phyloP scores from a whole-genome alignment of 2,888 invertebrate genomes.

The Stenichneumon culpator region DNA sequence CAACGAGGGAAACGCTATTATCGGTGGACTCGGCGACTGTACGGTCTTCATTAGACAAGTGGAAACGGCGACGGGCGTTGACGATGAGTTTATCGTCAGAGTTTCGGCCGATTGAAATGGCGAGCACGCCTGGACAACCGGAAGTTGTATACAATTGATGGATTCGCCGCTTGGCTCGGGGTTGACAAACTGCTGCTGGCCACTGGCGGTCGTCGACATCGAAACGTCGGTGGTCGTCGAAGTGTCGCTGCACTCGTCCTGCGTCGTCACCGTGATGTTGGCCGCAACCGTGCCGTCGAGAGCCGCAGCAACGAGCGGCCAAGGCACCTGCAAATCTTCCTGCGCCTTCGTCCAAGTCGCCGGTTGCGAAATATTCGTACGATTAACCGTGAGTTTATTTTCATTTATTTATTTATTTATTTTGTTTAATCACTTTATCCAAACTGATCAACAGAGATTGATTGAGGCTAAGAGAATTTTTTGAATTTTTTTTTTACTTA shows the following conservation, averaged over 20 bases:
- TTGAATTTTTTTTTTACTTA: slow-evolving; percentile 12
- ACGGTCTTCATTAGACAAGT: slow-evolving; percentile 82
- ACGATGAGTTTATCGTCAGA: slow-evolving; percentile 69
- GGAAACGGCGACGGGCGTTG: slow-evolving; percentile 77
- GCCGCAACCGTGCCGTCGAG: slow-evolving; percentile 84
- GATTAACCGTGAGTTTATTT: slow-evolving; percentile 16
- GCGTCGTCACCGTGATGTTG: slow-evolving; percentile 81
- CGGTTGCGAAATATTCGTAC: slow-evolving; percentile 48
- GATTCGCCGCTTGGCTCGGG: slow-evolving; percentile 67
- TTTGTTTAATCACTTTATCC: neutral
- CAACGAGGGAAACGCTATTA: slow-evolving; percentile 82
- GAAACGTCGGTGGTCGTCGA: slow-evolving; percentile 78
- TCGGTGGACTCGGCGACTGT: slow-evolving; percentile 80
- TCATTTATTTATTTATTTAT: slow-evolving; percentile 2
- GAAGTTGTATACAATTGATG: slow-evolving; percentile 81
- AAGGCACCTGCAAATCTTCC: slow-evolving; percentile 88
- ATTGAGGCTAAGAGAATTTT: slow-evolving; percentile 9
- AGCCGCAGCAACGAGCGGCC: slow-evolving; percentile 86
- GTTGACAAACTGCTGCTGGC: slow-evolving; percentile 73
- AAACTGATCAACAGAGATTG: neutral
- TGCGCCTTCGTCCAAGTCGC: slow-evolving; percentile 82
- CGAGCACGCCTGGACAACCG: slow-evolving; percentile 78
- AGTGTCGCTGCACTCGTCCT: slow-evolving; percentile 80
- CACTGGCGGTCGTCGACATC: slow-evolving; percentile 63
- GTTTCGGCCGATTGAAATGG: slow-evolving; percentile 78